phyloP scores from a whole-genome alignment of 2,113 vertebrate species.

The Rhinopomastus cyanomelas region DNA sequence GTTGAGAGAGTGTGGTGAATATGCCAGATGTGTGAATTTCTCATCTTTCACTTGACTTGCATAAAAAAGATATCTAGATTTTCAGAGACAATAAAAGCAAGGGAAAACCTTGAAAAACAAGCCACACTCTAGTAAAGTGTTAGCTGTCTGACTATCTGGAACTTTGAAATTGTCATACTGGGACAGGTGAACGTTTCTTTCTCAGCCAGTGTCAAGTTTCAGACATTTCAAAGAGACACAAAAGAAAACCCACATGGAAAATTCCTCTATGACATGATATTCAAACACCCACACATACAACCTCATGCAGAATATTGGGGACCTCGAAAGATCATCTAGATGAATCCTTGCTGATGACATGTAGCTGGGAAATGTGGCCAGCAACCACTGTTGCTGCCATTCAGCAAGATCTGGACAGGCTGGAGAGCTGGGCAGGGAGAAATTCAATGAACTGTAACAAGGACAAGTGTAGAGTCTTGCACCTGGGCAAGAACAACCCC shows the following conservation, averaged over 20 bases:
- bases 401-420: too few species aligned
- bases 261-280: neutral
- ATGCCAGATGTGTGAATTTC: neutral
- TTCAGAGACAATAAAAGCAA: slow-evolving; percentile 11
- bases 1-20: slow-evolving; percentile 1
- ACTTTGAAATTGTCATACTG: neutral
- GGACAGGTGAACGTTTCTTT: neutral
- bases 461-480: too few species aligned
- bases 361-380: too few species aligned
- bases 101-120: slow-evolving; percentile 2
- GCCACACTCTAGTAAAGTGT: neutral
- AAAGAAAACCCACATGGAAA: neutral
- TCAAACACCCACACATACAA: neutral
- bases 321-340: too few species aligned
- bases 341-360: too few species aligned
- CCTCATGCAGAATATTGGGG: too few species aligned
- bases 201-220: neutral
- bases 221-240: neutral
- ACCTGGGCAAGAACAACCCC: too few species aligned
- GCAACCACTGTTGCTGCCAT: too few species aligned
- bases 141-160: neutral
- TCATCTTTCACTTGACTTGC: slow-evolving; percentile 6
- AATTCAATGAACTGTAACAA: too few species aligned
- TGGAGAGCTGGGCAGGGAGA: too few species aligned
- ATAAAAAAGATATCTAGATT: neutral